A percentile compares a stretch with the other conserved stretches of the same genome.
Conservation (phyloP, 2,888 invertebrate species). For the Standfussiana lucernea region DNA sequence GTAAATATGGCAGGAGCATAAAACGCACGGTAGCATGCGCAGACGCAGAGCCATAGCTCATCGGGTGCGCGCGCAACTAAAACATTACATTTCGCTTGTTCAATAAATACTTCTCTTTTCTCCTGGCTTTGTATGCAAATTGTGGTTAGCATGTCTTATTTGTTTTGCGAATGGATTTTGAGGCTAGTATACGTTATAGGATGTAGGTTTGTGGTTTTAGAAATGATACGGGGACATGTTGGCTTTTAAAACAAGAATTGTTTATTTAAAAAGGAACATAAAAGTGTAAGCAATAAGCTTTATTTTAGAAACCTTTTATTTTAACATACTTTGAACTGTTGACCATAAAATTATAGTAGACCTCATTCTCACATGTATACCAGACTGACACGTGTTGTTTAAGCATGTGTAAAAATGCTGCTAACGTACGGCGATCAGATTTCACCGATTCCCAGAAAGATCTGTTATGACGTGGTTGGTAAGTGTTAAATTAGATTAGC, state of each 20-base stretch:
- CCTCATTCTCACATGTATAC: conserved; percentile 53
- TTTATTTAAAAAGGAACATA: not conserved
- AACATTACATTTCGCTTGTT: conserved; percentile 70
- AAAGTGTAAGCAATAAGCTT: not conserved
- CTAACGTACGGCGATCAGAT: conserved; percentile 49
- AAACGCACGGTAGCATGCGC: conserved; percentile 76
- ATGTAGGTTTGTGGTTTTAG: conserved; percentile 27
- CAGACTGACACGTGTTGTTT: conserved; percentile 40
- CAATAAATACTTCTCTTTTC: conserved; percentile 81
- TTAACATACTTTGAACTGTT: too few relatives aligned
- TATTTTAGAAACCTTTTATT: too few relatives aligned
- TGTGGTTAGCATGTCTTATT: conserved; percentile 71
- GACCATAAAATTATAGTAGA: conserved; percentile 42
- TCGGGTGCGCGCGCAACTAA: conserved; percentile 70
- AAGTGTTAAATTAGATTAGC: conserved; percentile 45
- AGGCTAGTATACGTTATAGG: conserved; percentile 36
- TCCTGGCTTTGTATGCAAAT: conserved; percentile 82
- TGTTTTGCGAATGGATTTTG: conserved; percentile 66
- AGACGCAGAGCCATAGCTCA: conserved; percentile 72
- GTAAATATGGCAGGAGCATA: conserved; percentile 65
- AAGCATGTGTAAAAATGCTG: conserved; percentile 52
- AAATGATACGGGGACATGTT: not conserved
- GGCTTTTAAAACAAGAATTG: not conserved
- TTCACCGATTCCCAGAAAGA: conserved; percentile 49
- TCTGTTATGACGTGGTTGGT: conserved; percentile 25